These are phyloP conservation scores for Tauraco hartlaubi DNA, from an alignment of 2,797 vertebrate species.

Conservation along the genomic window DNA sequence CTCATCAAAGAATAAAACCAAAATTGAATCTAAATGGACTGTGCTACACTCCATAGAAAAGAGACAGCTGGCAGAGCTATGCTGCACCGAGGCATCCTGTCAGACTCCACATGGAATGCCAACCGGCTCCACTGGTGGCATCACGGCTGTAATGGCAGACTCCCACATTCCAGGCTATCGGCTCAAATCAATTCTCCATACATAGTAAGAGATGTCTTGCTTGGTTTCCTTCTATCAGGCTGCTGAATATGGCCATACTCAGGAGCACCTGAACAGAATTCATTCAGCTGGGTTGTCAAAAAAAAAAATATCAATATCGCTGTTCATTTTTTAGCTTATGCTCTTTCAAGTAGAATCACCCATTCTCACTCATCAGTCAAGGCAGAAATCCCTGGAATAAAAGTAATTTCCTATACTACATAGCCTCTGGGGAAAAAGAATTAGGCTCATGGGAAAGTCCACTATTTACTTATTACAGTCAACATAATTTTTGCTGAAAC, in stretches of 20 bases:
- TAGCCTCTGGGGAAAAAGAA: not conserved
- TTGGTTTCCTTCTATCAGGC: not conserved
- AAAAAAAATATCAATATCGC: not conserved
- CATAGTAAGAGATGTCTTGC: not conserved
- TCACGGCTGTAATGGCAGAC: not conserved
- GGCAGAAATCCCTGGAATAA: not conserved
- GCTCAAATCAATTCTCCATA: not conserved
- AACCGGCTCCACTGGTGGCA: not conserved
- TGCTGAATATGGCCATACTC: not conserved
- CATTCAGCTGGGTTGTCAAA: not conserved
- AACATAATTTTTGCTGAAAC: not conserved
- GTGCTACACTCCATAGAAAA: conserved; percentile 16
- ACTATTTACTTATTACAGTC: not conserved
- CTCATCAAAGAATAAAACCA: conserved; percentile 73
- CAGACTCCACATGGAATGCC: conserved; percentile 34
- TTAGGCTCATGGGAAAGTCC: not conserved
- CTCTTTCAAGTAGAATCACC: not conserved
- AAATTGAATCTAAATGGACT: conserved; percentile 68
- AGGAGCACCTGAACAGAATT: not conserved
- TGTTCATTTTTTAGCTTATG: not conserved
- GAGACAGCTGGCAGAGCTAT: conserved; percentile 64
- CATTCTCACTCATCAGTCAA: not conserved
- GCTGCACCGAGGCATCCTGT: not conserved
- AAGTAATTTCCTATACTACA: not conserved
- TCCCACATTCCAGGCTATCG: not conserved